phyloP scores from a whole-genome alignment of 2,888 invertebrate species.

The Hirtodrosophila cameraria region DNA sequence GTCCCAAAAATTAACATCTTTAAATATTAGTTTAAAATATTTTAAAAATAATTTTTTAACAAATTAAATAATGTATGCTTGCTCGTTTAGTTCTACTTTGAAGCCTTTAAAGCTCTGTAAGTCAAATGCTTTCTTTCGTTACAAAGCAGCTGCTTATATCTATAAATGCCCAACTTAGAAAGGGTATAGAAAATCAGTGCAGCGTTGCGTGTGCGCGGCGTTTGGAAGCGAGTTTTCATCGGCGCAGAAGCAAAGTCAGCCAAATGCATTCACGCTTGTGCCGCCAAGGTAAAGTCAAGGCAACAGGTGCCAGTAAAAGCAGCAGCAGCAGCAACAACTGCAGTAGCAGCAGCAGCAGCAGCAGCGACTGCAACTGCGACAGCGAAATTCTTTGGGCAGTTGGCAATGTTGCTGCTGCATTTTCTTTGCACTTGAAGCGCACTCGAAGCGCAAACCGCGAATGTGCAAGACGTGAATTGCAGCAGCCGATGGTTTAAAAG shows the following conservation, averaged over 20 bases:
- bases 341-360: conserved; percentile 8
- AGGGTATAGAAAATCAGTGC: conserved; percentile 51
- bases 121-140: no score
- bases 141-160: conserved; percentile 11
- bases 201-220: conserved; percentile 62
- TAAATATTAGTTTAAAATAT: no score
- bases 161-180: neutral
- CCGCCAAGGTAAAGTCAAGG: conserved; percentile 68
- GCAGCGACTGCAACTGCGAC: conserved; percentile 8
- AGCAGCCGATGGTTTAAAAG: conserved; percentile 9
- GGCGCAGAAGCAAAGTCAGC: conserved; percentile 21
- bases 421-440: conserved; percentile 41
- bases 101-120: no score
- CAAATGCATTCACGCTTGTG: conserved; percentile 25
- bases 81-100: no score
- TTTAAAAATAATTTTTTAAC: no score
- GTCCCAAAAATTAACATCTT: no score
- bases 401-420: conserved; percentile 40
- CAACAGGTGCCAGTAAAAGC: conserved; percentile 41
- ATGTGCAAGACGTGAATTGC: conserved; percentile 59
- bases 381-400: conserved; percentile 43
- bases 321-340: conserved; percentile 5
- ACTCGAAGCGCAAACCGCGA: conserved; percentile 57
- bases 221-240: conserved; percentile 37
- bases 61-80: no score